These are phyloP conservation scores for Halisarca cf. caerulea DNA, from an alignment of 37 sponge, comb jelly and placozoan species.

Conservation along the genomic window DNA sequence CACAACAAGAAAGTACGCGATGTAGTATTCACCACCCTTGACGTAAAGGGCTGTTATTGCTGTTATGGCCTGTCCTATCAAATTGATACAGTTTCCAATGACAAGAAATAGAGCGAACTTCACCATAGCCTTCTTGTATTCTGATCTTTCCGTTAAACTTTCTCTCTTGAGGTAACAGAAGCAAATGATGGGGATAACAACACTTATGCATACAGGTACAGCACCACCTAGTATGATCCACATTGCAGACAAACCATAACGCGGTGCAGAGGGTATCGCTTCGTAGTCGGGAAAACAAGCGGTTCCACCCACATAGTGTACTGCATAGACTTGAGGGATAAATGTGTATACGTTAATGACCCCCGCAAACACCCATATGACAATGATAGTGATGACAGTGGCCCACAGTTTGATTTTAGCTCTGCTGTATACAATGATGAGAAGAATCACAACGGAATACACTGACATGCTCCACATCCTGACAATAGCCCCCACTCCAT, in stretches of 20 bases:
- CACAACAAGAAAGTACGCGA: too few species aligned
- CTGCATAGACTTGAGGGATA: background rate
- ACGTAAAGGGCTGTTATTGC: too few species aligned
- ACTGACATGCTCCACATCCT: too few species aligned
- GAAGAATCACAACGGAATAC: too few species aligned
- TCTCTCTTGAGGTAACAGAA: background rate
- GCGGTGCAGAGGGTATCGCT: background rate
- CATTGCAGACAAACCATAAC: background rate
- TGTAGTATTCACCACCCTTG: too few species aligned
- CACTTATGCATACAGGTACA: background rate
- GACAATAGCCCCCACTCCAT: too few species aligned
- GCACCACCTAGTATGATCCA: background rate
- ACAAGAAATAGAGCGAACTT: background rate
- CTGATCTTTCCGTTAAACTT: background rate
- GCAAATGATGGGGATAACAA: background rate
- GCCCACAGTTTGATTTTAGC: too few species aligned
- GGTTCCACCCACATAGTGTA: background rate
- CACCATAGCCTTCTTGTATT: background rate
- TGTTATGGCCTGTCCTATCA: background rate
- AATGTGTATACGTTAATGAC: too few species aligned
- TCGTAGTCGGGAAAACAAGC: background rate
- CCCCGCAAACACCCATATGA: too few species aligned
- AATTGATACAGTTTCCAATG: background rate
- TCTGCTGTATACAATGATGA: too few species aligned
- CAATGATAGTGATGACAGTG: too few species aligned